Evolutionary conservation across 2,113 vertebrate genomes (phyloP), one percentile per base, ranked within the genome.

Genomic region (Dicerorhinus sumatrensis): DNA sequence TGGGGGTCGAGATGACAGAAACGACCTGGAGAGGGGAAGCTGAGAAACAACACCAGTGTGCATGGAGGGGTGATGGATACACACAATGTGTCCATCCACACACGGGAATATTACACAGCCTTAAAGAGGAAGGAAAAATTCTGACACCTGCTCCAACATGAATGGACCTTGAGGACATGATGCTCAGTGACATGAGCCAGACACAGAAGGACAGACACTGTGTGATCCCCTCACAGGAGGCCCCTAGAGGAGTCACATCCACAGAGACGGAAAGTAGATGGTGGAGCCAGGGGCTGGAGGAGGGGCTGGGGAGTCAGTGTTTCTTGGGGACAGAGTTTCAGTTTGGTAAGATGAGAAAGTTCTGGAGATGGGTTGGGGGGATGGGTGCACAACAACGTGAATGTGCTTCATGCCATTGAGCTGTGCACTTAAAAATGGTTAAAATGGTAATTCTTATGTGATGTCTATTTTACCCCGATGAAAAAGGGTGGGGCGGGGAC

Each of bases 41-140:
- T 46, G 27, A 39, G 54, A 60, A 67, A 72, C 0, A 36, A 8
- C 58, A 14, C 16, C 17, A 21, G 10, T 13, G 48, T 63, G 23
- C 16, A 20, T 8, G 0, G 0, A 25, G 1, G 7, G 33, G 18
- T 9, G 10, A 31, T 20, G 17, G n/a, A 2, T 25, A 33, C 5
- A 33, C 2, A 20, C 9, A 6, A 7, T 8, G 3, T 5, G 25
- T 27, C 39, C 2, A 2, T 17, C 65, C 1, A 0, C 9, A 62
- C 18, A 7, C 0, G 36, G 69, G 70, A 70, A 39, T 17, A 56
- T 13, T 29, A 16, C 5, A n/a, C 60, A 36, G 75, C 8, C 54
- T 3, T 10, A 9, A 46, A 31, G 58, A 76, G 36, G 63, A 36
- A 54, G 63, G 31, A 8, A 14, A 7, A 14, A 7, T n/a, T 27